phyloP scores from a whole-genome alignment of 2,797 vertebrate species.

The Apodemus agrarius region DNA sequence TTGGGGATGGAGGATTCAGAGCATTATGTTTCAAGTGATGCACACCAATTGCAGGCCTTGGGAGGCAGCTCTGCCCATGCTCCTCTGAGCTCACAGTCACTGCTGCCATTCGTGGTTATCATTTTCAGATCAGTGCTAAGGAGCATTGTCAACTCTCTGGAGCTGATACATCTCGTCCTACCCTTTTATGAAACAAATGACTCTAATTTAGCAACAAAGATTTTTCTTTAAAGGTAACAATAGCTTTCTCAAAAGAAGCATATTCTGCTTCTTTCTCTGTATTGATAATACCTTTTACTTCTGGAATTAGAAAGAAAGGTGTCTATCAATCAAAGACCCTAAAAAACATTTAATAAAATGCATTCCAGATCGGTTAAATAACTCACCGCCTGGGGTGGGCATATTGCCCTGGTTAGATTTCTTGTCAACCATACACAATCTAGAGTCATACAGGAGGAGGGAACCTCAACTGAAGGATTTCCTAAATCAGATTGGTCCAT shows the following conservation, averaged over 20 bases:
- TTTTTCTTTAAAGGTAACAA: neutral
- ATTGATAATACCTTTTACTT: neutral
- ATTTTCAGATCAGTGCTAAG: neutral
- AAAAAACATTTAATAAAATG: neutral
- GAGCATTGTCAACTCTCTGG: accelerated
- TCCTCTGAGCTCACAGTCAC: neutral
- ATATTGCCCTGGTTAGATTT: neutral
- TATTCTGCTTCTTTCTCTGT: neutral
- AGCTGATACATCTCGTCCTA: neutral
- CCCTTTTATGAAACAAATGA: neutral
- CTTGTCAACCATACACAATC: neutral
- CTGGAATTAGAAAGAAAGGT: neutral
- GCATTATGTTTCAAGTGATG: accelerated
- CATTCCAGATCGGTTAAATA: no score
- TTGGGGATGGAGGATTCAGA: neutral
- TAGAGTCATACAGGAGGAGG: neutral
- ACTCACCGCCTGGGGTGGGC: accelerated
- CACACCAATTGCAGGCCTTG: accelerated
- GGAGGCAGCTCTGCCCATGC: accelerated
- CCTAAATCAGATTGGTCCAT: neutral
- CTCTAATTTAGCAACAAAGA: neutral
- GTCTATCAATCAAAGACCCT: neutral
- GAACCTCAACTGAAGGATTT: neutral
- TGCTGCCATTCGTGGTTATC: neutral
- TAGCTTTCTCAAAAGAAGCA: neutral